These are phyloP conservation scores for Lophius piscatorius DNA, from an alignment of 2,113 vertebrate species.

Conservation along the genomic window DNA sequence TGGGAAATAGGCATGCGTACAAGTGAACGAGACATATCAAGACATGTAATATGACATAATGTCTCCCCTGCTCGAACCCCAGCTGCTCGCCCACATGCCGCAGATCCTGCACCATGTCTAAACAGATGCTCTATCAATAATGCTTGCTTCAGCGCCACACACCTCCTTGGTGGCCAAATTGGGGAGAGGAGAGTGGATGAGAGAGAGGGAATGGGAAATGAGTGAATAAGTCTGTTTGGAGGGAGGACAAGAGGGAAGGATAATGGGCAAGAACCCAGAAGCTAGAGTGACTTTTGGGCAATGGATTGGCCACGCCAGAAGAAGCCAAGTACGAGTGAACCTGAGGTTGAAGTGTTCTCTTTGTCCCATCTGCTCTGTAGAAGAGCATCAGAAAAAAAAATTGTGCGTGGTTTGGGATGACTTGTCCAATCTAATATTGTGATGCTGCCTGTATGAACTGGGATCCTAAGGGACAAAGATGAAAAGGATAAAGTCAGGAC, in stretches of 20 bases:
- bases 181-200: constrained; percentile 59
- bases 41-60: constrained; percentile 77
- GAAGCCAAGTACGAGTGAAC: constrained; percentile 70
- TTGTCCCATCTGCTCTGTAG: constrained; percentile 65
- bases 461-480: not conserved
- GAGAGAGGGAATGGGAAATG: constrained; percentile 30
- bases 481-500: not conserved
- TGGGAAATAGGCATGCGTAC: constrained; percentile 57
- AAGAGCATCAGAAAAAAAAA: constrained; percentile 23
- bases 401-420: constrained; percentile 2
- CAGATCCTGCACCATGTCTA: constrained; percentile 74
- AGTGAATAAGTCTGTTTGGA: constrained; percentile 63
- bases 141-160: constrained; percentile 74
- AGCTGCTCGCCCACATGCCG: constrained; percentile 77
- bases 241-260: constrained; percentile 56
- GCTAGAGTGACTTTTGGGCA: constrained; percentile 59
- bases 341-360: constrained; percentile 65
- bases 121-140: constrained; percentile 80
- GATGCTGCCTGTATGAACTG: not conserved
- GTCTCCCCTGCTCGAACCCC: constrained; percentile 73
- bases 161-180: constrained; percentile 71
- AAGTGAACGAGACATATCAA: constrained; percentile 72
- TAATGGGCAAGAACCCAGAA: constrained; percentile 58
- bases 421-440: constrained; percentile 2
- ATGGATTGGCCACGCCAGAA: constrained; percentile 58